These are phyloP conservation scores for Rhynchomys soricoides DNA, from an alignment of 2,113 vertebrate species.

Conservation along the genomic window DNA sequence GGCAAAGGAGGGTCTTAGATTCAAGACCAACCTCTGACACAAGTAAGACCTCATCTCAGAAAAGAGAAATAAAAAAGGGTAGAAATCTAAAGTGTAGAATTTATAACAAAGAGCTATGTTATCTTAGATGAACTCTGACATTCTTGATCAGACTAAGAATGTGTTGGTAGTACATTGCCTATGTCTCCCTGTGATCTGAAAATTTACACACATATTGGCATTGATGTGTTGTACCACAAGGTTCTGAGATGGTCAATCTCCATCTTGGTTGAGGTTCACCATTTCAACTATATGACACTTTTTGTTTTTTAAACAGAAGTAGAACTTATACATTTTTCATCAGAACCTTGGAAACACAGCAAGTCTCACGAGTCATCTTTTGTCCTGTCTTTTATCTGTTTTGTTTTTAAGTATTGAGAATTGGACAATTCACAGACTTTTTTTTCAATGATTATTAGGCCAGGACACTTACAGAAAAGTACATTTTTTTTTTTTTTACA, in stretches of 20 bases:
- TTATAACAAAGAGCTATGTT: neutral
- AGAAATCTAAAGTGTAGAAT: constrained; percentile 13
- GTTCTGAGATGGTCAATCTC: neutral
- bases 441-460: constrained; percentile 33
- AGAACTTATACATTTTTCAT: neutral
- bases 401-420: constrained; percentile 27
- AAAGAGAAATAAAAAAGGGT: neutral
- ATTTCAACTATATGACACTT: neutral
- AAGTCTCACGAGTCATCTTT: neutral
- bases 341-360: neutral
- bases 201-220: neutral
- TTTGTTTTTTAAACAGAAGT: neutral
- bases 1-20: neutral
- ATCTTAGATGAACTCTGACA: neutral
- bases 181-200: neutral
- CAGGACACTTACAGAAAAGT: constrained; percentile 45
- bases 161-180: neutral
- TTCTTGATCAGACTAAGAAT: neutral
- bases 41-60: neutral
- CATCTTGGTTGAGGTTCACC: neutral
- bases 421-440: neutral
- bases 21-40: neutral
- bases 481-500: constrained; percentile 61
- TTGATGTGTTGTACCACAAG: neutral
- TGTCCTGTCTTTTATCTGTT: neutral